Evolutionary conservation across 2,113 vertebrate genomes (phyloP), one percentile per base, ranked within the genome.

Genomic region (Aspiorhynchus laticeps): DNA sequence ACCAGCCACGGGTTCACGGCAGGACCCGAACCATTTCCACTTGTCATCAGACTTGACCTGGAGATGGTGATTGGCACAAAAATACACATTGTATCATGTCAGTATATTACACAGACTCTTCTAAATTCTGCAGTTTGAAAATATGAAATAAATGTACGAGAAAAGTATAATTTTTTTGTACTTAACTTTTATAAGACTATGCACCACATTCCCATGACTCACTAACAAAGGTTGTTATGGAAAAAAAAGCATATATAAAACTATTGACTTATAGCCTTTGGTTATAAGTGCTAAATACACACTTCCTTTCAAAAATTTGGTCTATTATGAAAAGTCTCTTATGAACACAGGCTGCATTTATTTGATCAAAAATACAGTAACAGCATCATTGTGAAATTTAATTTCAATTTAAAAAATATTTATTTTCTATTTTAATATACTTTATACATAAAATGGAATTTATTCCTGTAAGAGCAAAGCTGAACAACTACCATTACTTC

Each of bases 1-100:
- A 97, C 61, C 87, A 99, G 95, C 98, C 98, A 99, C 0, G 97
- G 97, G 92, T 97, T 99, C 83, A 69, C 90, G 2, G 91, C 17
- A 0, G 90, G 90, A 3, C 91, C 90, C 81, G 85, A 92, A 78
- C 91, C 93, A 56, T 87, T 85, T 6, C 95, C 95, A 87, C 95
- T 94, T 0, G 92, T 88, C 95, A 99, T 97, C 80, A 99, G 90
- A 78, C 94, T 95, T 0, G 97, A 97, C 84, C 98, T 99, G 90
- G 31, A 56, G 86, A 41, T 24, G 31, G 43, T 38, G 24, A 74
- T 36, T 7, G 15, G 4, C 26, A 28, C 5, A 48, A 77, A 48
- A 51, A 75, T 26, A 82, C 24, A 51, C 24, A 76, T 48, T 19
- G 43, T 9, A 51, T 3, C 26, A 26, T 43, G 38, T n/a, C 38